These are phyloP conservation scores for Pongo pygmaeus DNA, from an alignment of 2,113 vertebrate genomes.

Conservation along the genomic window DNA sequence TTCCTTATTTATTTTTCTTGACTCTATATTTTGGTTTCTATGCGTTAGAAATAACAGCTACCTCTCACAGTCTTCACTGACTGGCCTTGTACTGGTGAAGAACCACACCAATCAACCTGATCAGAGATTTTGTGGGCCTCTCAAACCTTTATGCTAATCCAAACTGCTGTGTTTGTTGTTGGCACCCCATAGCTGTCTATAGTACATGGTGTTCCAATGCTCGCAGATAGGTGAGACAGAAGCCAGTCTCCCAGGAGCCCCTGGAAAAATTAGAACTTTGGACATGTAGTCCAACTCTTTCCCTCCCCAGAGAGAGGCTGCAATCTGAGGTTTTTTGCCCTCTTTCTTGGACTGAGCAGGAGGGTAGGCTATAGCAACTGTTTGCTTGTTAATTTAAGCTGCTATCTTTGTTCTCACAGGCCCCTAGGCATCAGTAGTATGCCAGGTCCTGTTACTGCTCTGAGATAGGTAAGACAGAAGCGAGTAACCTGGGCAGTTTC, in stretches of 20 bases:
- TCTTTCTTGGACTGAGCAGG: not conserved
- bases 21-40: not conserved
- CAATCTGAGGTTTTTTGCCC: not conserved
- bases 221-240: not conserved
- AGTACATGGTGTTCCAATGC: too few species aligned
- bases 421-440: too few species aligned
- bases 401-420: not conserved
- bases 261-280: not conserved
- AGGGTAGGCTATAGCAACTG: too few species aligned
- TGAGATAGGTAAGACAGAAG: not conserved
- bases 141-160: not conserved
- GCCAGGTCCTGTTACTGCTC: not conserved
- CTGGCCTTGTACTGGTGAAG: not conserved
- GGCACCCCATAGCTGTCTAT: not conserved
- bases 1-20: not conserved
- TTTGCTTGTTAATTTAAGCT: not conserved
- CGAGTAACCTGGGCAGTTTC: too few species aligned
- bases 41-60: not conserved
- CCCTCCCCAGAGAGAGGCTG: not conserved
- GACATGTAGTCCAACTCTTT: not conserved
- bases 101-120: not conserved
- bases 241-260: not conserved
- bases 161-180: not conserved
- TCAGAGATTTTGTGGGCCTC: not conserved
- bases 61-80: not conserved